Base-by-base conservation (phyloP, 2,797 vertebrate species). In the Clarias fuscus region DNA sequence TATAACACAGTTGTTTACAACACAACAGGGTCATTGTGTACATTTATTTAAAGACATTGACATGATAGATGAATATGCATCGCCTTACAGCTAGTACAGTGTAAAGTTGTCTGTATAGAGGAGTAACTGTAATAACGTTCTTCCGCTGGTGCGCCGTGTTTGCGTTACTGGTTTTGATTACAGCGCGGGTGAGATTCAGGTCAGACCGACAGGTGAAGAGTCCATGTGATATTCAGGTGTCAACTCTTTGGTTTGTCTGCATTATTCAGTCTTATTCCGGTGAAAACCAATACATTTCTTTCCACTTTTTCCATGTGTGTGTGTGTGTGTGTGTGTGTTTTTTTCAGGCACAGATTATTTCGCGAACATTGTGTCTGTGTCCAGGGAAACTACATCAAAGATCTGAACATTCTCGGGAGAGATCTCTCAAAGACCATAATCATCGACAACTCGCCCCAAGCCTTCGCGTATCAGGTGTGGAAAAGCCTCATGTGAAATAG, bases 351-450 rank as follows among this genome's bases (percentile, higher is more conserved):
- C 93, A 95, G 98, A 92, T 96, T 99, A 89, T 99, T 99, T 91
- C 97, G 98, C n/a, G 98, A 99, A 93, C 98, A 99, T 92, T 99
- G 98, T 92, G 98, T 99, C 88, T 99, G 98, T 92, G 98, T 99
- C 85, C 98, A 99, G 94, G 98, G 98, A 91, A 99, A 99, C 91
- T 99, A 99, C 95, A 99, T 99, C 93, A 99, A 99, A 93, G 98
- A 99, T 92, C 95, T 99, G 89, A 99, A 99, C 93, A 99, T 99
- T 90, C 96, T 99, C 24, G 98, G 98, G 89, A 96, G 98, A 95
- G 98, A 99, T 93, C 96, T 99, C 92, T 99, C 98, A 88, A 99
- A 99, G 96, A 99, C 98, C 75, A 98, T 99, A 93, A 99, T 99
- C 92, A 99, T 99, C 53, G 98, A 99, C 96, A 99, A 99, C 95